These are phyloP conservation scores for Henricia sp. DNA, from an alignment of 53 echinoderm and acorn worm genomes.

Conservation along the genomic window DNA sequence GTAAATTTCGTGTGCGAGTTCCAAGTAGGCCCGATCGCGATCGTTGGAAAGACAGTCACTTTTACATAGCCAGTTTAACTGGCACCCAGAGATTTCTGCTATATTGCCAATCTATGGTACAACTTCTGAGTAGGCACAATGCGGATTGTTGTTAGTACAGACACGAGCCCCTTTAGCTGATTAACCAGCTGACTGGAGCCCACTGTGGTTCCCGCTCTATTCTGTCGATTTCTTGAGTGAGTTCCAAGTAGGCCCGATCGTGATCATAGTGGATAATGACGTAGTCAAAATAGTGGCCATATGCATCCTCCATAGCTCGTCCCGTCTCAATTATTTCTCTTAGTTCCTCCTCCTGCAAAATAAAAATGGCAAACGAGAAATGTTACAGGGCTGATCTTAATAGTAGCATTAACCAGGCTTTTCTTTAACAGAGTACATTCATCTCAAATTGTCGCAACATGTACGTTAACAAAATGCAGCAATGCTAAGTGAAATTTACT, in stretches of 20 bases:
- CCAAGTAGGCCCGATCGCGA: not conserved
- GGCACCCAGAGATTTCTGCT: not conserved
- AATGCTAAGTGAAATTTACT: no score
- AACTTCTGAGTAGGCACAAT: no score
- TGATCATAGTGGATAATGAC: slow-evolving; percentile 97
- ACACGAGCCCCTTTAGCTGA: slow-evolving; percentile 13
- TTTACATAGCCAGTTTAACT: not conserved
- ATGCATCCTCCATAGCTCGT: slow-evolving; percentile 93
- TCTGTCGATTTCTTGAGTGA: slow-evolving; percentile 81
- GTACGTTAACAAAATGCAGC: no score
- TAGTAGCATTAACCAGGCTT: no score
- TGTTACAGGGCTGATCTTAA: no score
- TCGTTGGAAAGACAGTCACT: not conserved
- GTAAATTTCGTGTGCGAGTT: not conserved
- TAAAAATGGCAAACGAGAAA: not conserved
- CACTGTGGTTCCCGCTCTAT: slow-evolving; percentile 90
- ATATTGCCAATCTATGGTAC: no score
- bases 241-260: slow-evolving; percentile 85
- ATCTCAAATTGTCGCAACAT: no score
- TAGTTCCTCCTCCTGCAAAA: slow-evolving; percentile 91
- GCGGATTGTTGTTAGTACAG: no score
- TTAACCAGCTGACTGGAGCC: slow-evolving; percentile 86
- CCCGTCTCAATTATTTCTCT: slow-evolving; percentile 97
- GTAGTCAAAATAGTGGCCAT: slow-evolving; percentile 98
- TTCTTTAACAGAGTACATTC: no score